A percentile compares a stretch with the other conserved stretches of the same genome.
These are phyloP conservation scores for Spondyliosoma cantharus DNA, from an alignment of 2,797 vertebrate genomes.

Conservation along the genomic window DNA sequence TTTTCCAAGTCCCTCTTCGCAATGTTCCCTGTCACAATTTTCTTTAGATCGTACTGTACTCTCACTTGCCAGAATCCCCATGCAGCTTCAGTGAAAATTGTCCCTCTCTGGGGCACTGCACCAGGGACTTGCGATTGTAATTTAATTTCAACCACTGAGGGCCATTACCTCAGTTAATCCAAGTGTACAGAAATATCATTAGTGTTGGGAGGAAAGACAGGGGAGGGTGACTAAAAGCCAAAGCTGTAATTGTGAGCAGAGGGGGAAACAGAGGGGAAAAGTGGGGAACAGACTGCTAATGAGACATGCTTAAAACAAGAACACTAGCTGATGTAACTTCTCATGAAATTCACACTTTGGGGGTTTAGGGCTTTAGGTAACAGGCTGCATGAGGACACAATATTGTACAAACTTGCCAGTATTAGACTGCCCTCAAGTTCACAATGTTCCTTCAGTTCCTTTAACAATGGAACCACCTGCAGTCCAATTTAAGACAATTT, in stretches of 20 bases:
- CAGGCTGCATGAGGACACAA: conserved; percentile 21
- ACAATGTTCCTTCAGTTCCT: conserved; percentile 27
- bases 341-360: conserved; percentile 43
- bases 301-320: conserved; percentile 59
- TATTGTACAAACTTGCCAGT: conserved; percentile 16
- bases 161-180: conserved; percentile 67
- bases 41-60: conserved; percentile 39
- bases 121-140: conserved; percentile 60
- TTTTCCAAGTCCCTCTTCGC: conserved; percentile 14
- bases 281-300: conserved; percentile 54
- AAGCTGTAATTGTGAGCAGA: conserved; percentile 54
- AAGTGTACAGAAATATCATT: conserved; percentile 68
- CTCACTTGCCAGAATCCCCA: background rate
- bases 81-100: conserved; percentile 28
- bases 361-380: conserved; percentile 46
- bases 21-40: conserved; percentile 12
- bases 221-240: conserved; percentile 43
- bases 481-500: conserved; percentile 35
- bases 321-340: conserved; percentile 48
- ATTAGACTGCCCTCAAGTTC: conserved; percentile 30
- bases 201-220: conserved; percentile 52
- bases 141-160: conserved; percentile 66
- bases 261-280: conserved; percentile 25
- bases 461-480: conserved; percentile 24
- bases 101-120: conserved; percentile 35